Conservation (phyloP, 2,888 invertebrate species). For the Hemaris fuciformis region DNA sequence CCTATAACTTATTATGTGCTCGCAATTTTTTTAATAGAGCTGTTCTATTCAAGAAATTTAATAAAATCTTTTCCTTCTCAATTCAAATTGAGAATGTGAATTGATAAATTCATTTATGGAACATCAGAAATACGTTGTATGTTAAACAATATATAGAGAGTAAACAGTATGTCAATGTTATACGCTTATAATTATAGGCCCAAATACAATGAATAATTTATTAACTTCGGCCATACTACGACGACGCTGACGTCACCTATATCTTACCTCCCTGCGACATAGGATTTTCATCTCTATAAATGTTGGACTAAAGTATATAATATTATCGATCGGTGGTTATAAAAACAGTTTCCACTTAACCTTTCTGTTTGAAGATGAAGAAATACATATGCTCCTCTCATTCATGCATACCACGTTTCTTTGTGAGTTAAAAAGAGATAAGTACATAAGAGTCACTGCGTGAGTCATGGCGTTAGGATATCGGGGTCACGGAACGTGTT, state of each 20-base stretch:
- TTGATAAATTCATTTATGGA: neutral
- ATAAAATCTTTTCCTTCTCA: neutral
- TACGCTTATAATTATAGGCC: slow-evolving; percentile 26
- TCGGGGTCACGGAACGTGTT: slow-evolving; percentile 79
- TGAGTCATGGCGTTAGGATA: slow-evolving; percentile 49
- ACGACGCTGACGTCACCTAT: slow-evolving; percentile 41
- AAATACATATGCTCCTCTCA: slow-evolving; percentile 45
- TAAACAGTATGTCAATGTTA: slow-evolving; percentile 2
- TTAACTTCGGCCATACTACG: slow-evolving; percentile 53
- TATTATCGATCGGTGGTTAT: slow-evolving; percentile 32
- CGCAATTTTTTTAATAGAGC: neutral
- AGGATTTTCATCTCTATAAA: slow-evolving; percentile 17
- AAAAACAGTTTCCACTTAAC: slow-evolving; percentile 52
- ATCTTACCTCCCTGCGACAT: slow-evolving; percentile 3
- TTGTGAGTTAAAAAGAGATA: slow-evolving; percentile 53
- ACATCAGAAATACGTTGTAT: too few relatives aligned
- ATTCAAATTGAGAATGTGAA: neutral
- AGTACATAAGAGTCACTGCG: slow-evolving; percentile 40
- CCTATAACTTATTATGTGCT: neutral
- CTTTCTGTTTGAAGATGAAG: slow-evolving; percentile 45
- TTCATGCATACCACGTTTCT: slow-evolving; percentile 39
- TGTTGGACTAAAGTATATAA: slow-evolving; percentile 17
- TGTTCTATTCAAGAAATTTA: neutral
- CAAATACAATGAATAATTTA: slow-evolving; percentile 23
- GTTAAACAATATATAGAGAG: slow-evolving; percentile 43